Conservation (phyloP, 2,888 invertebrate genomes). For the Andrena marginata region DNA sequence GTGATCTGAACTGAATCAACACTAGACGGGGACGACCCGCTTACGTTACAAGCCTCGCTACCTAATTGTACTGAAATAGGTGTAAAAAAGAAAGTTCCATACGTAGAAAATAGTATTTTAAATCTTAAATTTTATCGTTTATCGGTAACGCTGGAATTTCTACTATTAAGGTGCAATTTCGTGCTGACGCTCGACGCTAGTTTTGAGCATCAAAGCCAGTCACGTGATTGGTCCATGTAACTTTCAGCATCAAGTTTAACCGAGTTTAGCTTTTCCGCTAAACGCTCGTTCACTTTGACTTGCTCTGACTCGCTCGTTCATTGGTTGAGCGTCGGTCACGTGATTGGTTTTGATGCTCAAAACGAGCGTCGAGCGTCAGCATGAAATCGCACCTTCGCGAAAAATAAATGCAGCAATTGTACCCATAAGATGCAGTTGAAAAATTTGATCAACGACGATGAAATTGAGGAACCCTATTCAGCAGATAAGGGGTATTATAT, state of each 20-base stretch:
- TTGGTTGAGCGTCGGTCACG: no score
- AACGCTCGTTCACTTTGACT: no score
- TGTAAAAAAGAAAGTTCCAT: constrained; percentile 30
- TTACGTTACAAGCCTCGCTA: constrained; percentile 1
- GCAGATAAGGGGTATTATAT: constrained; percentile 45
- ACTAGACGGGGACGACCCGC: background rate
- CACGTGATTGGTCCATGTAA: no score
- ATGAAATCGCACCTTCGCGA: background rate
- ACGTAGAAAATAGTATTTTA: constrained; percentile 39
- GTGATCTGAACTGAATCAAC: constrained; percentile 8
- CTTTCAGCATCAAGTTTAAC: no score
- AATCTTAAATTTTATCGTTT: constrained; percentile 37
- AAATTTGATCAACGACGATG: constrained; percentile 17
- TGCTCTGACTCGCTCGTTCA: no score
- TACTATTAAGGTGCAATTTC: background rate
- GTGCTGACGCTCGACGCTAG: no score
- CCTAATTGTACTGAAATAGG: constrained; percentile 23
- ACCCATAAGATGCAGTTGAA: constrained; percentile 31
- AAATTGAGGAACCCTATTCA: constrained; percentile 35
- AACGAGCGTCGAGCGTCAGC: no score
- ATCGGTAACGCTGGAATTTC: constrained; percentile 11
- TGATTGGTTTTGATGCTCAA: no score
- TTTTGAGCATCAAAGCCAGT: no score
- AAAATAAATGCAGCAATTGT: constrained; percentile 53
- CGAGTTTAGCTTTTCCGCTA: no score